These are phyloP conservation scores for Ptilorrhoa leucosticta DNA, from an alignment of 2,113 vertebrate species.

Conservation along the genomic window DNA sequence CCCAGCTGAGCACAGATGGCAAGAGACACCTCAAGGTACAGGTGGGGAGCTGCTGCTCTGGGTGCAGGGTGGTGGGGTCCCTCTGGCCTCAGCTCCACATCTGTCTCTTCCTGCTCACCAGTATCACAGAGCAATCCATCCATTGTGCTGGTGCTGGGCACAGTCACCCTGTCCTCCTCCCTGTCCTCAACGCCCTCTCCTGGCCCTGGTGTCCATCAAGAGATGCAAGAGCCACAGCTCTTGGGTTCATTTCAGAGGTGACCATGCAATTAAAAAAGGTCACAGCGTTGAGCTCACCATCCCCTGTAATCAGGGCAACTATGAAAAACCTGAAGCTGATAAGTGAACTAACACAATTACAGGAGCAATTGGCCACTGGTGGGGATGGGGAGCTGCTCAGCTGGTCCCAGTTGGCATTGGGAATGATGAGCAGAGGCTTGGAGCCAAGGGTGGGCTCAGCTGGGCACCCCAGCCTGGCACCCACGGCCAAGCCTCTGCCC, in stretches of 20 bases:
- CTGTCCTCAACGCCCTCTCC: not conserved
- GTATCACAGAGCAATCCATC: not conserved
- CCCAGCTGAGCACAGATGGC: not conserved
- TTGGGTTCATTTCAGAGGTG: not conserved
- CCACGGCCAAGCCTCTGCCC: not conserved
- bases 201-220: not conserved
- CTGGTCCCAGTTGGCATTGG: not conserved
- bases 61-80: too few species aligned
- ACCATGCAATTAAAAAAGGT: not conserved
- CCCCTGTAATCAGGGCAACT: not conserved
- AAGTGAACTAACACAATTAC: not conserved
- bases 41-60: not conserved
- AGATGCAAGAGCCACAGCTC: not conserved
- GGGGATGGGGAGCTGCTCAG: not conserved
- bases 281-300: not conserved
- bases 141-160: not conserved
- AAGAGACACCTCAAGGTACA: not conserved
- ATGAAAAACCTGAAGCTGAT: not conserved
- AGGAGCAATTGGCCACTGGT: not conserved
- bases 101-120: not conserved
- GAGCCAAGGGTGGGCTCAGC: not conserved
- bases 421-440: not conserved
- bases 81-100: not conserved
- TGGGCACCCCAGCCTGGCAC: fast-evolving
- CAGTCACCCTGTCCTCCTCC: not conserved